Percentiles rank a stretch among this genome's conserved stretches.
phyloP scores from a whole-genome alignment of 2,888 invertebrate species.

The Netelia fuscicornis region DNA sequence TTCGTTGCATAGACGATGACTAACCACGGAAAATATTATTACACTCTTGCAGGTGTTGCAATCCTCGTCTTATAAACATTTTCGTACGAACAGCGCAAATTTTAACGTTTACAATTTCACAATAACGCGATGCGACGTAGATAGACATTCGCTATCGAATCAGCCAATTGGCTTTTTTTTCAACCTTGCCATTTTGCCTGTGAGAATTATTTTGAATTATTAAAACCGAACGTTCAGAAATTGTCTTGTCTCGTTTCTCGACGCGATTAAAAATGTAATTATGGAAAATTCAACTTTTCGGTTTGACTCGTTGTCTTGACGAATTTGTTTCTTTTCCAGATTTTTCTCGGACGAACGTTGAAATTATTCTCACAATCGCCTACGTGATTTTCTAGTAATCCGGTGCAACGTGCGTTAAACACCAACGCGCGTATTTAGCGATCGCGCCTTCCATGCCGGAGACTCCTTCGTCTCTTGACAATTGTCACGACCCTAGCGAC shows the following conservation, averaged over 20 bases:
- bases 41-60: constrained; percentile 36
- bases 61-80: constrained; percentile 14
- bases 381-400: background rate
- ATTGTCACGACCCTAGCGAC: constrained; percentile 23
- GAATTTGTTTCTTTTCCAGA: background rate
- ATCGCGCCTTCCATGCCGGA: constrained; percentile 3
- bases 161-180: too few relatives aligned
- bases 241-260: too few relatives aligned
- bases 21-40: constrained; percentile 48
- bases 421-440: background rate
- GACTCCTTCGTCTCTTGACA: constrained; percentile 25
- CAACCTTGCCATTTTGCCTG: too few relatives aligned
- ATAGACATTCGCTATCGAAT: too few relatives aligned
- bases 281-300: too few relatives aligned
- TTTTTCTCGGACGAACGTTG: background rate
- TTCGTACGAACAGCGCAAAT: background rate
- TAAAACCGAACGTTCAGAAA: too few relatives aligned
- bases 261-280: too few relatives aligned
- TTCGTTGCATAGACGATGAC: constrained; percentile 56
- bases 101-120: background rate
- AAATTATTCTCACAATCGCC: background rate
- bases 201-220: too few relatives aligned
- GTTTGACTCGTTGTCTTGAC: too few relatives aligned
- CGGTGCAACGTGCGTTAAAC: background rate
- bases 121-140: too few relatives aligned